Percentiles rank a stretch among this genome's conserved stretches.
These are phyloP conservation scores for Palythoa grandiflora DNA, from an alignment of 92 coral and sea anemone genomes.

Conservation along the genomic window DNA sequence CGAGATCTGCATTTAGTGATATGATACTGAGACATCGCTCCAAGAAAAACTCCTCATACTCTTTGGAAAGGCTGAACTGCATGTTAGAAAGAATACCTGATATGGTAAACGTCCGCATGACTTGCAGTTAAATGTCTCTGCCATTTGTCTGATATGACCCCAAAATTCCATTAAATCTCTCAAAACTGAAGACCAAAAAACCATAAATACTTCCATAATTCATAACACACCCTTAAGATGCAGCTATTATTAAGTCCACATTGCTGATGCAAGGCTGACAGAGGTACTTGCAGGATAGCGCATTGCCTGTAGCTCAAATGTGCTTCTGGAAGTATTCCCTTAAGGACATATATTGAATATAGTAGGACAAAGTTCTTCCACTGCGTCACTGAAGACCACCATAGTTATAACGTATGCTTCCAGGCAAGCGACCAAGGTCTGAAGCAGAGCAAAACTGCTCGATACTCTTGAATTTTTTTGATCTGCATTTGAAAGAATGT, in stretches of 20 bases:
- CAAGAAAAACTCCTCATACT: conserved; percentile 41
- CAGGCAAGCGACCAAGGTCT: conserved; percentile 5
- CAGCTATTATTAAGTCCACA: not conserved
- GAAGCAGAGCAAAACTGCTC: conserved; percentile 13
- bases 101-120: conserved; percentile 66
- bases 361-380: conserved; percentile 28
- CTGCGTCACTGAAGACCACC: conserved; percentile 6
- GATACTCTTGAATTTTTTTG: conserved; percentile 25
- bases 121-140: conserved; percentile 59
- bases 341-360: conserved; percentile 13
- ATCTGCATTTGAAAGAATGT: conserved; percentile 41
- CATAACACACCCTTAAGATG: conserved; percentile 57
- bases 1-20: conserved; percentile 35
- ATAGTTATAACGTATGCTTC: conserved; percentile 2
- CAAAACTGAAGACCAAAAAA: conserved; percentile 68
- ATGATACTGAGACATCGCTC: not conserved
- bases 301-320: conserved; percentile 24
- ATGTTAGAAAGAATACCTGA: conserved; percentile 53
- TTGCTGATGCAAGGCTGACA: too few species aligned
- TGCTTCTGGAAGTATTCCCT: conserved; percentile 24
- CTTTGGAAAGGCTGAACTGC: conserved; percentile 54
- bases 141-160: conserved; percentile 58
- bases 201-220: conserved; percentile 65
- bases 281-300: not conserved
- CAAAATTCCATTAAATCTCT: conserved; percentile 66